A percentile compares a stretch with the other conserved stretches of the same genome.
These are phyloP conservation scores for Baccha elongata DNA, from an alignment of 2,888 invertebrate species.

Conservation along the genomic window DNA sequence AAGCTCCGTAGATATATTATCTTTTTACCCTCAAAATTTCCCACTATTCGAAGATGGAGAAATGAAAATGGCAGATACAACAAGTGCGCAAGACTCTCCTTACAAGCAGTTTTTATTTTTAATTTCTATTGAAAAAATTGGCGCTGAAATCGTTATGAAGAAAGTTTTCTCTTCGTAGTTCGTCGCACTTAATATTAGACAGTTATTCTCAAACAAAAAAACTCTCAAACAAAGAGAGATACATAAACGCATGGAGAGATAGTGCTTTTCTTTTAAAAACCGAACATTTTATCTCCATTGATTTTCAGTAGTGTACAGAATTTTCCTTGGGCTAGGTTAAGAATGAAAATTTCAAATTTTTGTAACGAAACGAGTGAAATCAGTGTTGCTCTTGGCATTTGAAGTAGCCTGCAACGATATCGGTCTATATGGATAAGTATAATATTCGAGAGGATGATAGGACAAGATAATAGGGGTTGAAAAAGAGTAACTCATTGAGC, in stretches of 20 bases:
- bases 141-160: conserved; percentile 3
- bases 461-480: background rate
- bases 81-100: conserved; percentile 2
- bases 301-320: conserved; percentile 72
- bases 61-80: background rate
- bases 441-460: background rate
- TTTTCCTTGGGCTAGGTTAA: conserved; percentile 73
- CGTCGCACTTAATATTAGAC: too few species aligned
- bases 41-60: conserved; percentile 28
- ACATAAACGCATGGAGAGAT: conserved; percentile 13
- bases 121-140: background rate
- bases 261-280: conserved; percentile 33
- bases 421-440: conserved; percentile 11
- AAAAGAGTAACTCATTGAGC: conserved; percentile 29
- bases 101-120: background rate
- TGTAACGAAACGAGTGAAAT: conserved; percentile 47
- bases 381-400: conserved; percentile 42
- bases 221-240: conserved; percentile 1
- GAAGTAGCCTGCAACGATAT: conserved; percentile 22
- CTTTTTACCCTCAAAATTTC: background rate
- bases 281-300: conserved; percentile 61
- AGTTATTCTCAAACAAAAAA: conserved; percentile 14
- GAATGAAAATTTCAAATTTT: conserved; percentile 60
- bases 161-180: background rate
- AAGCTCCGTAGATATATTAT: background rate